Evolutionary conservation across 1,140 invertebrate species (phyloP), one percentile per base, ranked within the genome.

Genomic region (Artemia franciscana): DNA sequence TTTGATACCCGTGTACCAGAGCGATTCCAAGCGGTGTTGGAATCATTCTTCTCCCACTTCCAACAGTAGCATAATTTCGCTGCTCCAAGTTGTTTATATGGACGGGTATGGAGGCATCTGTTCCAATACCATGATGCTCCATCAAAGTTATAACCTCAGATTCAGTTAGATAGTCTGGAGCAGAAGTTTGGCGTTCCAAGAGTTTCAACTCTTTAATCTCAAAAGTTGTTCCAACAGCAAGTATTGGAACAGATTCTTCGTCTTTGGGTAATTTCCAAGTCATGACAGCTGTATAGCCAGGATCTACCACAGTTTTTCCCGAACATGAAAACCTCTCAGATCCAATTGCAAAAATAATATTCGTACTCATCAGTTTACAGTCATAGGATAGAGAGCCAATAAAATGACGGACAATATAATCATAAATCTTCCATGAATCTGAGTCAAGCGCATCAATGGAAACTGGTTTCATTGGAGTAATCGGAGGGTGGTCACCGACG

Each of bases 11-110:
- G 73, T 98, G 95, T 4, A 99, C 93, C 12, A 98, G 75, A 18
- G 97, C 91, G 64, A 95, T 95, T 5, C 95, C 96, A 30, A 98
- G 77, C 21, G 86, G 84, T 0, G 92, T 97, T 4, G 93, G 93
- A 67, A 90, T 82, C 9, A 97, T 77, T 69, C 81, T 80, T 21
- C 90, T 75, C 0, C 88, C 87, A 62, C 79, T 77, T 28, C 80
- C 79, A 5, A 94, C 85, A 5, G 79, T 85, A 1, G 98, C 95
- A 74, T 99, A 99, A 77, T 98, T 98, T 63, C 96, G 75, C 74
- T 92, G 88, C 68, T 88, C 93, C 64, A 99, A 98, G 71, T 98
- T 99, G 71, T 98, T 98, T 67, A 99, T 98, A 71, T 99, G 96
- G n/a, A 98, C 93, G 0, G 96, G 93, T 68, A 99, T 98, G 0